phyloP scores from a whole-genome alignment of 2,888 invertebrate genomes.

The Trichogramma dendrolimi region DNA sequence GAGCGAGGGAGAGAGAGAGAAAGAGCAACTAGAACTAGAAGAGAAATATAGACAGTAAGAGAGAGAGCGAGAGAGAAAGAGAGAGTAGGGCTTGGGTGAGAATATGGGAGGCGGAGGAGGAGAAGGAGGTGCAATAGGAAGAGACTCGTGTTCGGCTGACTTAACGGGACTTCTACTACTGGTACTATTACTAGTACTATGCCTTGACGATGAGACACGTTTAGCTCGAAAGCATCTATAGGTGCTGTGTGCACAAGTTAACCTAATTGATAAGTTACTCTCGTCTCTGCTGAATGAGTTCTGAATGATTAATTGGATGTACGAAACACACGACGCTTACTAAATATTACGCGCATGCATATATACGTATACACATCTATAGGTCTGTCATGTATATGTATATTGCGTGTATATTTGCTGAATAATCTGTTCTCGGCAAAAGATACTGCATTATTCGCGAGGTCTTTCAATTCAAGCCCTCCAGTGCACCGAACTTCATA shows the following conservation, averaged over 20 bases:
- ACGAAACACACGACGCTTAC: neutral
- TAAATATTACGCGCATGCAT: no score
- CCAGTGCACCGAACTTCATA: no score
- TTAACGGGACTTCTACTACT: neutral
- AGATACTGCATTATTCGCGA: no score
- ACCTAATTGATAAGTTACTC: conserved; percentile 27
- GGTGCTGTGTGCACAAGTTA: conserved; percentile 3
- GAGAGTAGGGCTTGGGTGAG: neutral
- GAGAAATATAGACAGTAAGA: neutral
- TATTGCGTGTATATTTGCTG: no score
- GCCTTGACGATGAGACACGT: no score
- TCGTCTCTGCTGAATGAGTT: conserved; percentile 17
- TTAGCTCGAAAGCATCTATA: no score
- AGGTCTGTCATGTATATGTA: no score
- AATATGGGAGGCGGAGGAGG: neutral
- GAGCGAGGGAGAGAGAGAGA: neutral
- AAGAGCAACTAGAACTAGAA: neutral
- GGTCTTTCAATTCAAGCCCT: no score
- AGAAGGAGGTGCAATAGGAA: neutral
- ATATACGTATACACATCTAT: no score
- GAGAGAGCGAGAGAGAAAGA: conserved; percentile 1
- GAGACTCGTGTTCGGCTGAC: neutral
- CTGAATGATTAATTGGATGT: conserved; percentile 22
- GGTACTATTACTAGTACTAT: no score
- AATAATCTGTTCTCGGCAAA: no score